phyloP scores from a whole-genome alignment of 2,888 invertebrate genomes.

The Melinopterus prodromus region DNA sequence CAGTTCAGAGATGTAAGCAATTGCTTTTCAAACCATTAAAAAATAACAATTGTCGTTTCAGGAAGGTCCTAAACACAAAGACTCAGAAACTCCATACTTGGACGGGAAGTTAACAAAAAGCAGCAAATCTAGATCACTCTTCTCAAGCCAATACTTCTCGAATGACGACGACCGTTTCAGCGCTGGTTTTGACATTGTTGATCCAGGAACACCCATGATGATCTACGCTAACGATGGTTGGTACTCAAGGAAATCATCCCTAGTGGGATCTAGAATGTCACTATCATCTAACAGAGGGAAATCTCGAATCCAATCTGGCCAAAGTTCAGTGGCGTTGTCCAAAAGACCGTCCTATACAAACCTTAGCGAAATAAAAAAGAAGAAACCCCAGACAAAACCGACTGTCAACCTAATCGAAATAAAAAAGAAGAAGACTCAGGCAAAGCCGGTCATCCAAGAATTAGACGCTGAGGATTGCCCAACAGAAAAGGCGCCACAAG shows the following conservation, averaged over 20 bases:
- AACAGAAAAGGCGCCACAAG: slow-evolving; percentile 60
- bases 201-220: slow-evolving; percentile 75
- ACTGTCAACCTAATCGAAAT: slow-evolving; percentile 50
- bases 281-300: slow-evolving; percentile 61
- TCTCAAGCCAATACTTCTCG: slow-evolving; percentile 72
- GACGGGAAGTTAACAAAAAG: slow-evolving; percentile 45
- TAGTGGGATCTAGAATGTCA: slow-evolving; percentile 54
- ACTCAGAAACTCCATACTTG: slow-evolving; percentile 36
- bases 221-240: slow-evolving; percentile 69
- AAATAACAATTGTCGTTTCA: slow-evolving; percentile 18
- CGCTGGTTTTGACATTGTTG: slow-evolving; percentile 71
- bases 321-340: slow-evolving; percentile 58
- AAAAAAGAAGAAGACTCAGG: slow-evolving; percentile 44
- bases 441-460: slow-evolving; percentile 47
- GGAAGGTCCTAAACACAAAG: slow-evolving; percentile 29
- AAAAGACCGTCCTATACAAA: slow-evolving; percentile 52
- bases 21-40: background rate
- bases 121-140: slow-evolving; percentile 60
- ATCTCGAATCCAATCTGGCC: slow-evolving; percentile 43
- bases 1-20: slow-evolving; percentile 56
- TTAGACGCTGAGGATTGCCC: slow-evolving; percentile 48
- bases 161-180: slow-evolving; percentile 71
- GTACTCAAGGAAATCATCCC: slow-evolving; percentile 61
- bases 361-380: slow-evolving; percentile 47
- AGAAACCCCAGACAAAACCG: slow-evolving; percentile 44